phyloP scores from a whole-genome alignment of 2,888 invertebrate genomes.

The Tenthredo notha region DNA sequence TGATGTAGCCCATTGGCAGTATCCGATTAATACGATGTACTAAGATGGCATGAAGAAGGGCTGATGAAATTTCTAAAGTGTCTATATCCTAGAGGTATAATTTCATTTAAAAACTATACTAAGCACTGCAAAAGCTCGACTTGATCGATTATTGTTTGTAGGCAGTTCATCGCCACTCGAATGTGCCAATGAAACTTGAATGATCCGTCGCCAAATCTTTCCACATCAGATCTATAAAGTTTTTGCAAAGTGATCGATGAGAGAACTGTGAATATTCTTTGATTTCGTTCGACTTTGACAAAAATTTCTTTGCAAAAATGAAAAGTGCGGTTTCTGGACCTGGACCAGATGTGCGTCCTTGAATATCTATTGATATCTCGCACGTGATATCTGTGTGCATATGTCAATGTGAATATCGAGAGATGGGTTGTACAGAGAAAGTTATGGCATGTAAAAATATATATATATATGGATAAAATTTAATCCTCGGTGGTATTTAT shows the following conservation, averaged over 20 bases:
- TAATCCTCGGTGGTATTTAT: conserved; percentile 17
- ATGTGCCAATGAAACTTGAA: not conserved
- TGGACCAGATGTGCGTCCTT: not conserved
- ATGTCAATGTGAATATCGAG: not conserved
- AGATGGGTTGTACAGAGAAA: not conserved
- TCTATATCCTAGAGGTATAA: not conserved
- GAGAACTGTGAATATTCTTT: not conserved
- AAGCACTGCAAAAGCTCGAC: not conserved
- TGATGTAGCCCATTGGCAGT: not conserved
- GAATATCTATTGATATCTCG: not conserved
- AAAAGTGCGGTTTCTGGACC: not conserved
- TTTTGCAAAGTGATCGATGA: not conserved
- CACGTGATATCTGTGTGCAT: not conserved
- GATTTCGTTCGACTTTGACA: not conserved
- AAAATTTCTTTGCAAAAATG: not conserved
- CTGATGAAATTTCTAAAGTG: not conserved
- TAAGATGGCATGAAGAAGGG: not conserved
- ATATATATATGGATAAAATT: conserved; percentile 23
- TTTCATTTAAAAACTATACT: not conserved
- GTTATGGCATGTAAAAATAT: not conserved
- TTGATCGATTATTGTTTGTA: not conserved
- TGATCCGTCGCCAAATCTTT: not conserved
- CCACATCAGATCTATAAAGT: not conserved
- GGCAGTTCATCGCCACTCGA: not conserved
- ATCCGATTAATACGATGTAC: not conserved